These are phyloP conservation scores for Venustaconcha ellipsiformis DNA, from an alignment of 1,140 invertebrate genomes.

Conservation along the genomic window DNA sequence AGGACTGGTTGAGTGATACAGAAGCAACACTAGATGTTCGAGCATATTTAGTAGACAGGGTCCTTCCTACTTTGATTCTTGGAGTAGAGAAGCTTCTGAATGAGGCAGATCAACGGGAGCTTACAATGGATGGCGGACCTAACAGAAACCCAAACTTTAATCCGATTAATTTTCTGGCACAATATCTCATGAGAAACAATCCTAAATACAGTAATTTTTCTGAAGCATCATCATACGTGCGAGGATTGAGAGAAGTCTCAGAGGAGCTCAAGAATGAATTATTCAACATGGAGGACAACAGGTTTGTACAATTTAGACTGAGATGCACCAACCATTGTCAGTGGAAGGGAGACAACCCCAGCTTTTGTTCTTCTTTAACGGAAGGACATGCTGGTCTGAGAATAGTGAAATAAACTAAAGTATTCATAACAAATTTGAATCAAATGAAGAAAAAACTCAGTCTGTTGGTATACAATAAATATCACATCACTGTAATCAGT, in stretches of 20 bases:
- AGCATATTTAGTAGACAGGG: conserved; percentile 65
- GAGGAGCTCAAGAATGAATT: conserved; percentile 64
- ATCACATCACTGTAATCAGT: too few relatives aligned
- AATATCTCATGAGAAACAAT: conserved; percentile 69
- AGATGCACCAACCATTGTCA: too few relatives aligned
- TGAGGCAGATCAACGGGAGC: conserved; percentile 61
- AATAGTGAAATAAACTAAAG: too few relatives aligned
- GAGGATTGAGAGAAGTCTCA: conserved; percentile 62
- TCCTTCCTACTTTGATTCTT: conserved; percentile 66
- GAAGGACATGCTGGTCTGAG: too few relatives aligned
- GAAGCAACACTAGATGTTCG: conserved; percentile 63
- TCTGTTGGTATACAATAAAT: too few relatives aligned
- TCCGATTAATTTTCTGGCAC: conserved; percentile 68
- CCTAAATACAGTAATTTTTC: conserved; percentile 66
- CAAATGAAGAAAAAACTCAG: too few relatives aligned
- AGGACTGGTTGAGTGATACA: conserved; percentile 64
- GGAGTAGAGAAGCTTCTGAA: conserved; percentile 67
- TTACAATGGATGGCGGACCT: conserved; percentile 48
- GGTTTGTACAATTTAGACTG: conserved; percentile 34
- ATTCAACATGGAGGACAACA: conserved; percentile 67
- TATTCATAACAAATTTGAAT: too few relatives aligned
- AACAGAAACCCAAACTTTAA: conserved; percentile 66
- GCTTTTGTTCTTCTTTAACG: too few relatives aligned
- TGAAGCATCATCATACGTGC: conserved; percentile 67
- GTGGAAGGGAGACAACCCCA: too few relatives aligned